Conservation (phyloP, 2,113 vertebrate genomes). For the Gorsachius goisagi region DNA sequence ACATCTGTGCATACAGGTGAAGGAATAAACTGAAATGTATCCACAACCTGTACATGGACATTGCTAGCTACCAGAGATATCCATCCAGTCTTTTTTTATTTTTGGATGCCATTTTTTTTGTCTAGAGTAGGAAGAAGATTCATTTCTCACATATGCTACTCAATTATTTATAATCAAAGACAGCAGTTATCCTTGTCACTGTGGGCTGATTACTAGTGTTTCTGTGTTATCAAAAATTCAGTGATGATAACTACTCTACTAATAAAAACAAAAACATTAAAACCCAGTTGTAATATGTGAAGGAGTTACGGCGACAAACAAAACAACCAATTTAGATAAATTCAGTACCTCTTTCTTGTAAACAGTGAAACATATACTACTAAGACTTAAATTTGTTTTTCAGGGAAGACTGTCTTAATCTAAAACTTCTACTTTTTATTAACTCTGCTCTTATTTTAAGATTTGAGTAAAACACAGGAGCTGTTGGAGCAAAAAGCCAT, state of each 20-base stretch:
- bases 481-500: neutral
- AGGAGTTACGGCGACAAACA: neutral
- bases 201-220: neutral
- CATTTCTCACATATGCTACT: neutral
- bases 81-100: neutral
- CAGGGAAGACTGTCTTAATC: neutral
- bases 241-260: neutral
- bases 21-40: neutral
- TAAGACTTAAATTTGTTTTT: neutral
- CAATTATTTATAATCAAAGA: neutral
- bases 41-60: rapidly evolving
- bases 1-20: neutral
- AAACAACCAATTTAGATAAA: neutral
- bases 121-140: neutral
- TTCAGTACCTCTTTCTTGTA: neutral
- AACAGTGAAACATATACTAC: neutral
- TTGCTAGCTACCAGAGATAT: neutral
- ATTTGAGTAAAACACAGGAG: neutral
- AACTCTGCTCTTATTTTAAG: neutral
- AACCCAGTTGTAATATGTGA: neutral
- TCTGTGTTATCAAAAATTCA: neutral
- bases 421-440: neutral
- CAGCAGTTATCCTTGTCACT: neutral
- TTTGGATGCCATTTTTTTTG: neutral
- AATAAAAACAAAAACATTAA: neutral